A percentile compares a stretch with the other conserved stretches of the same genome.
phyloP scores from a whole-genome alignment of 2,113 vertebrate genomes.

The Dermatemys mawii region DNA sequence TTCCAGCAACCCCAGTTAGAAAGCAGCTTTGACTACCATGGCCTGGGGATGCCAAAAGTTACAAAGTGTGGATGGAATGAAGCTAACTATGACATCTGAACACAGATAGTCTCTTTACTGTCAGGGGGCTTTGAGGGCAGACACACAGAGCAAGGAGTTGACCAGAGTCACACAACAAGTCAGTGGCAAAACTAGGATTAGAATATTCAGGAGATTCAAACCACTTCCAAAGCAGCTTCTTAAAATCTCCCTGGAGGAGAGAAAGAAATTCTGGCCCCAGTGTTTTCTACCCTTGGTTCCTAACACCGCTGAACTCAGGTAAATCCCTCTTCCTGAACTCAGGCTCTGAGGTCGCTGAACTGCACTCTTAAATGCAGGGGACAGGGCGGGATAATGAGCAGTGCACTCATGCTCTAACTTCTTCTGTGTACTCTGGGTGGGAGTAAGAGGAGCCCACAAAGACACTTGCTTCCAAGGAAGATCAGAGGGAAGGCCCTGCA shows the following conservation, averaged over 20 bases:
- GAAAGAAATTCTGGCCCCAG: neutral
- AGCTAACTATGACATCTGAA: fast-evolving
- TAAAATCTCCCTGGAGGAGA: neutral
- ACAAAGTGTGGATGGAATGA: neutral
- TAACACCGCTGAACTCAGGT: neutral
- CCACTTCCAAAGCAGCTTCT: neutral
- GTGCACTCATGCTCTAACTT: fast-evolving
- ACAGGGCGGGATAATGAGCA: neutral
- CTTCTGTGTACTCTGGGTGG: fast-evolving
- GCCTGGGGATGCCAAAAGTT: fast-evolving
- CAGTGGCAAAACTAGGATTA: neutral
- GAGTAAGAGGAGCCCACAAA: neutral
- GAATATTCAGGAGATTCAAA: neutral
- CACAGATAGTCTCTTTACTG: neutral
- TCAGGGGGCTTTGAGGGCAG: fast-evolving
- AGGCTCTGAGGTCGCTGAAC: neutral
- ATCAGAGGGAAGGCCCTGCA: fast-evolving
- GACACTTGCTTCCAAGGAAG: neutral
- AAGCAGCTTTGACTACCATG: neutral
- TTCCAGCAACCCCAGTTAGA: fast-evolving
- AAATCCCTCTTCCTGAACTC: neutral
- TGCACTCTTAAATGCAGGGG: fast-evolving
- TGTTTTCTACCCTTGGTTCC: fast-evolving
- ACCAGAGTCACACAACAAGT: fast-evolving
- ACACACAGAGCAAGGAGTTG: fast-evolving